Evolutionary conservation across 2,888 invertebrate genomes (phyloP), one percentile per base, ranked within the genome.

Genomic region (Brachypalpus laphriformis): DNA sequence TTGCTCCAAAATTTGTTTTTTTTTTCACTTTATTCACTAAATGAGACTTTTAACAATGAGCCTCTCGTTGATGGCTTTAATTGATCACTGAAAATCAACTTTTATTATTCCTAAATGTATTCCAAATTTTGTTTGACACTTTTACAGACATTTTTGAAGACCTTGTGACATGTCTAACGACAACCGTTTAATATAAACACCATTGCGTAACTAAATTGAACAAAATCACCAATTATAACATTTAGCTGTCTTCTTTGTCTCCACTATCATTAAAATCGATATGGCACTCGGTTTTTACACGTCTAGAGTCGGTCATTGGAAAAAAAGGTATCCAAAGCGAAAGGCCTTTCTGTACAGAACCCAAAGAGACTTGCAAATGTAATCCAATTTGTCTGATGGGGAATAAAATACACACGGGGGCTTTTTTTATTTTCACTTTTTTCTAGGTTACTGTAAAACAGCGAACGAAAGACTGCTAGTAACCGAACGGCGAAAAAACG

Each of bases 281-380:
- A 71, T 76, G 76, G 47, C 85, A 72, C 57, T 75, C 18, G 57
- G 59, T 63, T 82, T 78, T 47, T 22, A 42, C 49, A 54, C 31
- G 40, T 78, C 63, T 47, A 66, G 75, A 85, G 81, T 85, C 85
- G 85, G 85, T 81, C 81, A 85, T 66, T 85, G 81, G 66, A 81
- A 85, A 70, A 70, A 47, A 42, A 40, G 14, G 18, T 8, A 66
- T 68, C 49, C 31, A 65, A 78, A 59, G 40, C 37, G 74, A 40
- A 63, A 80, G 83, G 72, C 51, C 75, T 80, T 47, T 31, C 18
- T 40, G 14, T 14, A 40, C 66, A 25, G 22, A 16, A 51, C 20
- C 25, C 25, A 71, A 71, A 82, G 31, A 47, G 56, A 74, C 66
- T 72, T 34, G 66, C 66, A 54, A 74, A 63, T 80, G 80, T 81